Percentiles rank a stretch among this genome's conserved stretches.
phyloP scores from a whole-genome alignment of 2,797 vertebrate genomes.

The Tiaroga cobitis region DNA sequence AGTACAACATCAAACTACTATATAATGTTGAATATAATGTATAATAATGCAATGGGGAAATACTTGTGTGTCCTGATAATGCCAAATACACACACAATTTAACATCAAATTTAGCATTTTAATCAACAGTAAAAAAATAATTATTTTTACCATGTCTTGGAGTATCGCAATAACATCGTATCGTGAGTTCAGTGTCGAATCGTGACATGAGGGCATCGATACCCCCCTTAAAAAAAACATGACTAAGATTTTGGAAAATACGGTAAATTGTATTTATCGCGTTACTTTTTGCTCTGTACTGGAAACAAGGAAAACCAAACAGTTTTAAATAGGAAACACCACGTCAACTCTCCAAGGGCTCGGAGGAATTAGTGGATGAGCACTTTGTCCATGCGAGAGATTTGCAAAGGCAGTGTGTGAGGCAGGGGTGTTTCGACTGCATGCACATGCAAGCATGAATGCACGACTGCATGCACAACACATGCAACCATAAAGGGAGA shows the following conservation, averaged over 20 bases:
- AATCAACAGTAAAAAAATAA: no score
- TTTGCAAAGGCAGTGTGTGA: not conserved
- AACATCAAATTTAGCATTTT: no score
- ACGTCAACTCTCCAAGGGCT: conserved; percentile 23
- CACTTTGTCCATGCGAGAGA: not conserved
- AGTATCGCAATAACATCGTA: no score
- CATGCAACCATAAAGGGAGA: not conserved
- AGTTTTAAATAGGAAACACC: conserved; percentile 25
- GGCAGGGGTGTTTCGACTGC: not conserved
- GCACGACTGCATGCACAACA: not conserved
- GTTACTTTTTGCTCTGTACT: conserved; percentile 5
- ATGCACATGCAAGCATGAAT: conserved; percentile 7
- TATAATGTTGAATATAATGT: no score
- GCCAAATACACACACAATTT: no score
- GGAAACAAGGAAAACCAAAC: not conserved
- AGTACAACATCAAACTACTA: no score
- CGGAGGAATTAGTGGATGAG: conserved; percentile 26
- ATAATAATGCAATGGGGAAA: no score
- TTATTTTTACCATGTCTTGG: no score
- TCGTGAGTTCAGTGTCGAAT: no score
- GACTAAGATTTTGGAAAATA: not conserved
- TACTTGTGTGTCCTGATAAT: no score
- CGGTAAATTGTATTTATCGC: no score
- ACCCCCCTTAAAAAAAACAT: not conserved
- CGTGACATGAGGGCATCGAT: no score